Evolutionary conservation across 2,888 invertebrate genomes (phyloP), one percentile per base, ranked within the genome.

Genomic region (Phortica okadai): DNA sequence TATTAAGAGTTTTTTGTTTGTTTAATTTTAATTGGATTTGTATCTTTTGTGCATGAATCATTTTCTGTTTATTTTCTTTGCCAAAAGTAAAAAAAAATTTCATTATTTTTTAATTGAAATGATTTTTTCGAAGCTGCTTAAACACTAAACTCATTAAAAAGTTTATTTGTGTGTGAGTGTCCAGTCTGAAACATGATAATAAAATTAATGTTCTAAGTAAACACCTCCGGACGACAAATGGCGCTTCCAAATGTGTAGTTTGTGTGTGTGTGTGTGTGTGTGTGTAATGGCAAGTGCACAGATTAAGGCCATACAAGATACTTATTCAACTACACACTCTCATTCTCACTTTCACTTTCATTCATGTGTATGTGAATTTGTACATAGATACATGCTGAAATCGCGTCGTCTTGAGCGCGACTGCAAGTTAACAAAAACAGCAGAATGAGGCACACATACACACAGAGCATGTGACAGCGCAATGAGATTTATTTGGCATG

Each of bases 401-500:
- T 50, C 50, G 50, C 8, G 50, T 50, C 14, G 50, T 50, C 50
- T 50, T 50, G 50, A 50, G 50, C 14, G 50, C 10, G 50, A 8
- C 1, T 8, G 14, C 50, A 50, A 50, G 14, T 14, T 2, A 6
- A 11, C 50, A 50, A 50, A 50, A 1, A 14, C 50, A 2, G 50
- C 50, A 2, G 50, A 8, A 50, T 3, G 50, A 50, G 50, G 50
- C 50, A 6, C 50, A 21, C 21, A 21, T 21, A 21, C 56, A 6
- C 16, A 16, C 8, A 56, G 14, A n/a, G 14, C 56, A 6, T 56
- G 6, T 50, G 50, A 50, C 50, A 50, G 50, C 14, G 2, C 50
- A 6, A 50, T 62, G 62, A 16, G 21, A 62, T 62, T 62, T 62
- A 62, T 62, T 16, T 62, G 21, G 62, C 62, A 62, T 62, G 62